Base-by-base conservation (phyloP, 1,140 invertebrate species). In the Himalopsyche phryganea region DNA sequence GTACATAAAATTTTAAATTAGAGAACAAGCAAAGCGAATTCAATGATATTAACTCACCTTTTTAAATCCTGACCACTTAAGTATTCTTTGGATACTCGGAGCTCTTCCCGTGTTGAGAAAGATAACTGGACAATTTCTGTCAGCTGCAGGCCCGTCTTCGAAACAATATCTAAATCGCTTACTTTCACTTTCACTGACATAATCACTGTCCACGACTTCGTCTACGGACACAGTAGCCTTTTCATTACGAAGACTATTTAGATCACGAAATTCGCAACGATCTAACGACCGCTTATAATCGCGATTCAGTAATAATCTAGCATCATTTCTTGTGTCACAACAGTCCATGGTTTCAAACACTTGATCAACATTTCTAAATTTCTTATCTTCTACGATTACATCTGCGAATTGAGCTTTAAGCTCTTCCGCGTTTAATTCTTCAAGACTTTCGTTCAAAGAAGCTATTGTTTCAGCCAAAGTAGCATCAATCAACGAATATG, bases 41-140 rank as follows among this genome's bases (percentile, higher is more conserved):
- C n/a, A n/a, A n/a, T n/a, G n/a, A n/a, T n/a, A n/a, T n/a, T n/a
- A n/a, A n/a, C 23, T 5, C 61, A 65, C 62, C 59, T 61, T 65
- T 55, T 58, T 58, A 46, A 58, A 65, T 50, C 62, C 62, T 18
- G 62, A 65, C 49, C 51, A 65, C 28, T 65, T 65, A 48, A 65
- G 45, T 13, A 49, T 54, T 42, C 62, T 57, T 50, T 51, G 54
- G 9, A 65, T 50, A 11, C 52, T 48, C 10, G 62, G 58, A 6
- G 58, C 62, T 54, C 62, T 44, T 33, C 54, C 48, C 35, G 53
- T 65, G 19, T 55, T 53, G 35, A 64, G 28, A 9, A 57, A 20
- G 11, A 64, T 47, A 32, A 53, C 45, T 23, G 41, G 54, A 20
- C 58, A 60, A 14, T 53, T 17, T 33, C 35, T 53, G 20, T 60